These are phyloP conservation scores for Silurus asotus DNA, from an alignment of 2,113 vertebrate species.

Conservation along the genomic window DNA sequence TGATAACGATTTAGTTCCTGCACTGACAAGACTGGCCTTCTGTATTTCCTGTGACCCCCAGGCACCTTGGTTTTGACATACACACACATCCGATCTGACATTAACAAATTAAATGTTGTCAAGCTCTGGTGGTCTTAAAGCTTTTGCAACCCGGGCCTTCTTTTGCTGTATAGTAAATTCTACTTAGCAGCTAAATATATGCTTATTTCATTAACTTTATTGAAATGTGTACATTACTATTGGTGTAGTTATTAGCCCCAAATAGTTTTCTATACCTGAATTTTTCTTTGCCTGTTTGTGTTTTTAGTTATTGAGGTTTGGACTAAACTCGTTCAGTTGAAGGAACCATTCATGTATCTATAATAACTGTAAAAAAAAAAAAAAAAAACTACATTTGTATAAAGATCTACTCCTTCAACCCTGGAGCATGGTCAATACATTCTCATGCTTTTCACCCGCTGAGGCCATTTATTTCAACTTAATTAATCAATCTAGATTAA, in stretches of 20 bases:
- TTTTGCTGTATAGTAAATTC: background rate
- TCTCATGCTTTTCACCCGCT: constrained; percentile 8
- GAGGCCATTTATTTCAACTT: constrained; percentile 9
- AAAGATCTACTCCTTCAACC: background rate
- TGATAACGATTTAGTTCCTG: constrained; percentile 60
- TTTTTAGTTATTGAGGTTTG: background rate
- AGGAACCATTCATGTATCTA: background rate
- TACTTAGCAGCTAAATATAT: background rate
- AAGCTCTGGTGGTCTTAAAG: constrained; percentile 42
- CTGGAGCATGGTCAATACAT: background rate
- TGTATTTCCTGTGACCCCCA: constrained; percentile 22
- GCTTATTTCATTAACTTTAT: background rate
- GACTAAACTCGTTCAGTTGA: background rate
- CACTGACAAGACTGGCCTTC: constrained; percentile 37
- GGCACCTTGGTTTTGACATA: constrained; percentile 49
- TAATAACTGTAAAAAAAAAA: background rate
- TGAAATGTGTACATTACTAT: background rate
- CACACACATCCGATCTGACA: constrained; percentile 52
- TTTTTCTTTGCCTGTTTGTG: background rate
- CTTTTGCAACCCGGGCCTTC: background rate
- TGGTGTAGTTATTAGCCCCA: background rate
- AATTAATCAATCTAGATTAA: constrained; percentile 19
- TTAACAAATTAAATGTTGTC: constrained; percentile 60
- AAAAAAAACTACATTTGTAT: background rate
- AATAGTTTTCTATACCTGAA: background rate